Evolutionary conservation across 2,888 invertebrate genomes (phyloP).

Genomic region (Plebejus anna): DNA sequence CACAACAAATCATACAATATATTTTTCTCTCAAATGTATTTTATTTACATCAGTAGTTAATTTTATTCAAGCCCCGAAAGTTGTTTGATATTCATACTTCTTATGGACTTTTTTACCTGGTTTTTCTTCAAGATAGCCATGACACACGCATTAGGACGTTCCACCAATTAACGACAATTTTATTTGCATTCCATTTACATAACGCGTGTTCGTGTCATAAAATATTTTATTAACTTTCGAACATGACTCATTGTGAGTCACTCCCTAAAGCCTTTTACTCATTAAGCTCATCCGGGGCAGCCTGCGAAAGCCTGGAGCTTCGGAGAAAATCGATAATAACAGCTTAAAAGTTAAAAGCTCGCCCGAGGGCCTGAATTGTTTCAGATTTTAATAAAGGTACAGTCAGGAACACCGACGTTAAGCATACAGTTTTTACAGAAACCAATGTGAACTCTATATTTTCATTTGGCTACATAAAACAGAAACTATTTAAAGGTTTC

Average conservation of each 20-base stretch:
- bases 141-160: not conserved
- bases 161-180: not conserved
- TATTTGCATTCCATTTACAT: conserved; percentile 1
- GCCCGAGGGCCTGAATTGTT: not conserved
- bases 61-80: too few relatives aligned
- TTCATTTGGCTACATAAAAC: too few relatives aligned
- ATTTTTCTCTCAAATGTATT: too few relatives aligned
- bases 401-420: not conserved
- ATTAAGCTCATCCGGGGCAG: not conserved
- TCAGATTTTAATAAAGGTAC: not conserved
- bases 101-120: not conserved
- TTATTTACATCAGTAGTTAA: too few relatives aligned
- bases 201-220: not conserved
- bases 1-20: too few relatives aligned
- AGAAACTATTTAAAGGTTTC: too few relatives aligned
- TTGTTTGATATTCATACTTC: not conserved
- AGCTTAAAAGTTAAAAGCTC: conserved; percentile 11
- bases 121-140: not conserved
- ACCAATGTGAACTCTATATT: too few relatives aligned
- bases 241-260: conserved; percentile 7
- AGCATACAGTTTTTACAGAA: too few relatives aligned
- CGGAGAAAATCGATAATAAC: not conserved
- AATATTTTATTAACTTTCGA: not conserved
- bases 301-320: not conserved
- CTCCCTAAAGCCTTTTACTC: not conserved